A percentile compares a stretch with the other conserved stretches of the same genome.
phyloP scores from a whole-genome alignment of 2,888 invertebrate species.

The Drosophila emarginata region DNA sequence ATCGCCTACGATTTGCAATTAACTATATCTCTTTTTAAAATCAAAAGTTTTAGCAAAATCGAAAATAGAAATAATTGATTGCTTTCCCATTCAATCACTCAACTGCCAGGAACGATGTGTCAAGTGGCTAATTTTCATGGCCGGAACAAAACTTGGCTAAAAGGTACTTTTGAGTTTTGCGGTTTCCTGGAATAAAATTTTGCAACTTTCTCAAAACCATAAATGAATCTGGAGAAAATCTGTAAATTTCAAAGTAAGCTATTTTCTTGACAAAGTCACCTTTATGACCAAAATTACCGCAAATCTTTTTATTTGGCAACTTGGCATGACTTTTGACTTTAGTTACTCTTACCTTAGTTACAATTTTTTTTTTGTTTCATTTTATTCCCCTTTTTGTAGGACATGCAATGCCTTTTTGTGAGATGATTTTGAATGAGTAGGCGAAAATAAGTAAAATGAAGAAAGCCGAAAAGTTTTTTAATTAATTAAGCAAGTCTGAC shows the following conservation, averaged over 20 bases:
- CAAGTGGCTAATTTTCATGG: neutral
- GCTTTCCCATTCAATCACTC: neutral
- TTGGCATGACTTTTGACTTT: slow-evolving; percentile 52
- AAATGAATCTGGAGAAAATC: slow-evolving; percentile 18
- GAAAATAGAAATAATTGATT: neutral
- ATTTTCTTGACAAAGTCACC: slow-evolving; percentile 22
- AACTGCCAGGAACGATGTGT: neutral
- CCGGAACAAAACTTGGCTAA: neutral
- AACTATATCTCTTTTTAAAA: too few relatives aligned
- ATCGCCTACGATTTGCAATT: too few relatives aligned
- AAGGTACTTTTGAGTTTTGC: neutral
- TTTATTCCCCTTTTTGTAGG: slow-evolving; percentile 22
- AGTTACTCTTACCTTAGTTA: slow-evolving; percentile 26
- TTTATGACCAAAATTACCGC: slow-evolving; percentile 37
- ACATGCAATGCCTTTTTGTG: slow-evolving; percentile 36
- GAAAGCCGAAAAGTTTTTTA: slow-evolving; percentile 59
- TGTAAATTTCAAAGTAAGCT: slow-evolving; percentile 3
- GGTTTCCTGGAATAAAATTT: neutral
- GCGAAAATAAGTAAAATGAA: slow-evolving; percentile 30
- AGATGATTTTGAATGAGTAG: slow-evolving; percentile 6
- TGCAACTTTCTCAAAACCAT: slow-evolving; percentile 12
- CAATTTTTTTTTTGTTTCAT: neutral
- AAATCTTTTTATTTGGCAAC: slow-evolving; percentile 58
- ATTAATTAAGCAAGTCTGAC: slow-evolving; percentile 65
- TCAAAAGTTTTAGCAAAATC: too few relatives aligned